Evolutionary conservation across 2,113 vertebrate species (phyloP).

Genomic region (Heterocephalus glaber): DNA sequence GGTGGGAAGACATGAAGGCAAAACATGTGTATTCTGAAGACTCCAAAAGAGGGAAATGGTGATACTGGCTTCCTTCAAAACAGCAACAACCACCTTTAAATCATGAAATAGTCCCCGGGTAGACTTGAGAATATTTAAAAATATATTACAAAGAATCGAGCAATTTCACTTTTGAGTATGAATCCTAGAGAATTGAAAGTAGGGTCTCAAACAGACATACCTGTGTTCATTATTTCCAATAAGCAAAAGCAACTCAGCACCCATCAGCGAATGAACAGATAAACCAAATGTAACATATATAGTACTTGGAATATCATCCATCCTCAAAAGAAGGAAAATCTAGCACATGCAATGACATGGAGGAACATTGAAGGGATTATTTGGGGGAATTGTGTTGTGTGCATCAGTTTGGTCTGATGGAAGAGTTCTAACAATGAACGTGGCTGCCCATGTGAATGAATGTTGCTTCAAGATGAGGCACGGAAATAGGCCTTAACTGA

Average conservation of each 20-base stretch:
- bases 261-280: neutral
- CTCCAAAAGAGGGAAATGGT: neutral
- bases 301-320: neutral
- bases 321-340: neutral
- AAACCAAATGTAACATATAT: neutral
- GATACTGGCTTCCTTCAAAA: neutral
- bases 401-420: neutral
- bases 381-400: neutral
- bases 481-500: neutral
- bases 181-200: neutral
- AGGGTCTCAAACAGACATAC: neutral
- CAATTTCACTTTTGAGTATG: neutral
- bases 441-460: neutral
- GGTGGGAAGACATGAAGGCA: neutral
- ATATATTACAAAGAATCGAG: neutral
- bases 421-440: neutral
- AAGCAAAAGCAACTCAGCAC: neutral
- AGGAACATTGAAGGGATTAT: neutral
- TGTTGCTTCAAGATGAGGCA: neutral
- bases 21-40: neutral
- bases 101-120: neutral
- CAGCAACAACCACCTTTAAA: neutral
- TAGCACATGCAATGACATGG: neutral
- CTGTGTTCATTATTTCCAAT: neutral
- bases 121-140: neutral